Conservation (phyloP, 2,113 vertebrate genomes). For the Gallinago jamesoni region DNA sequence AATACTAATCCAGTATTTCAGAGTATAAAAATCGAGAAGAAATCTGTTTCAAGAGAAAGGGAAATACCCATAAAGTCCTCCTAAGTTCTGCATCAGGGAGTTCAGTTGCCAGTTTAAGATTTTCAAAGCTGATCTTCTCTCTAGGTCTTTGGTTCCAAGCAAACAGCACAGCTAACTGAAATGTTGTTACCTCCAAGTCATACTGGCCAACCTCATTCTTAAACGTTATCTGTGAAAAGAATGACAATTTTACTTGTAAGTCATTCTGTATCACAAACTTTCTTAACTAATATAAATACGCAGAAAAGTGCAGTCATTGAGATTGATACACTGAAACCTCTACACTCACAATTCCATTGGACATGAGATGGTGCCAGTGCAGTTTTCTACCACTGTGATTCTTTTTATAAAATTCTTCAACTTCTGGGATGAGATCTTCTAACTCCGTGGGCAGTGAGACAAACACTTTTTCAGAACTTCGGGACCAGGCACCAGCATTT, state of each 20-base stretch:
- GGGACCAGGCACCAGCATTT: constrained; percentile 97
- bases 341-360: constrained; percentile 97
- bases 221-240: constrained; percentile 89
- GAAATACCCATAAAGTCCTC: constrained; percentile 95
- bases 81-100: constrained; percentile 97
- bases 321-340: not conserved
- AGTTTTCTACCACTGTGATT: constrained; percentile 98
- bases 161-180: constrained; percentile 96
- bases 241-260: not conserved
- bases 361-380: constrained; percentile 99
- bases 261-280: not conserved
- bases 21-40: not conserved
- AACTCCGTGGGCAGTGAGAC: constrained; percentile 96
- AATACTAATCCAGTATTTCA: constrained; percentile 17
- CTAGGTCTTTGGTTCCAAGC: constrained; percentile 99
- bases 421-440: constrained; percentile 97
- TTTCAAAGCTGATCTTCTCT: constrained; percentile 99
- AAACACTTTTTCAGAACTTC: constrained; percentile 98
- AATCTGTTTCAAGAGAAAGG: constrained; percentile 44
- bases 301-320: not conserved
- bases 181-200: constrained; percentile 97
- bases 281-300: not conserved
- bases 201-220: constrained; percentile 99
- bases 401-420: constrained; percentile 99
- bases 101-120: constrained; percentile 96